phyloP scores from a whole-genome alignment of 92 coral and sea anemone genomes.

The Pocillopora grandis region DNA sequence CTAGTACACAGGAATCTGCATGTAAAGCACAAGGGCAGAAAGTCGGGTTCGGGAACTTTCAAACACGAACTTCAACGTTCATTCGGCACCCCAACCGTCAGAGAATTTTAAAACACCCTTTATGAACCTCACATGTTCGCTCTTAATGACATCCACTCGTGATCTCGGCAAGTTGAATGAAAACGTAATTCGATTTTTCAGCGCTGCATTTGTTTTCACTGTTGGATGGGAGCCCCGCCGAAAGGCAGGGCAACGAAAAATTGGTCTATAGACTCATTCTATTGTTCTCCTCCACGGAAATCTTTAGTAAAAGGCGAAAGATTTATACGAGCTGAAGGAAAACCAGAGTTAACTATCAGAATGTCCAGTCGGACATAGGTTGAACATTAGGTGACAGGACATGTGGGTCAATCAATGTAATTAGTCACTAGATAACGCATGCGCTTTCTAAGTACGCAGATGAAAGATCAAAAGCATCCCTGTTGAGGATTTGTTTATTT shows the following conservation, averaged over 20 bases:
- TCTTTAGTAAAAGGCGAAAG: slow-evolving; percentile 92
- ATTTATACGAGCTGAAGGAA: slow-evolving; percentile 85
- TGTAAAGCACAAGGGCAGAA: too few relatives aligned
- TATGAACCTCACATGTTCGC: too few relatives aligned
- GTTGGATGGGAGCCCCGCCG: slow-evolving; percentile 71
- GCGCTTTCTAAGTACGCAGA: background rate
- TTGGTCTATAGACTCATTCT: slow-evolving; percentile 94
- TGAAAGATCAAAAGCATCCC: background rate
- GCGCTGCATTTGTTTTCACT: too few relatives aligned
- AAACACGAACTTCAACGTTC: too few relatives aligned
- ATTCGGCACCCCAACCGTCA: too few relatives aligned
- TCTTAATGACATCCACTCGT: too few relatives aligned
- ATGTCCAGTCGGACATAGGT: background rate
- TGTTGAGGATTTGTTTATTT: background rate
- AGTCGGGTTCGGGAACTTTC: too few relatives aligned
- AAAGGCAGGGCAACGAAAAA: slow-evolving; percentile 95
- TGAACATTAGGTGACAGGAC: background rate
- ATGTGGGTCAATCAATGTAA: slow-evolving; percentile 25
- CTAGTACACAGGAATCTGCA: too few relatives aligned
- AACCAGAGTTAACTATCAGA: slow-evolving; percentile 57
- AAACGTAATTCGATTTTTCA: too few relatives aligned
- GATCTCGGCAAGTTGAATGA: too few relatives aligned
- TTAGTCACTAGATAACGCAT: slow-evolving; percentile 9
- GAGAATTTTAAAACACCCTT: too few relatives aligned
- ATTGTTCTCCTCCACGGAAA: slow-evolving; percentile 95